A percentile compares a stretch with the other conserved stretches of the same genome.
Conservation (phyloP, 2,888 invertebrate species). For the Eupithecia subfuscata region DNA sequence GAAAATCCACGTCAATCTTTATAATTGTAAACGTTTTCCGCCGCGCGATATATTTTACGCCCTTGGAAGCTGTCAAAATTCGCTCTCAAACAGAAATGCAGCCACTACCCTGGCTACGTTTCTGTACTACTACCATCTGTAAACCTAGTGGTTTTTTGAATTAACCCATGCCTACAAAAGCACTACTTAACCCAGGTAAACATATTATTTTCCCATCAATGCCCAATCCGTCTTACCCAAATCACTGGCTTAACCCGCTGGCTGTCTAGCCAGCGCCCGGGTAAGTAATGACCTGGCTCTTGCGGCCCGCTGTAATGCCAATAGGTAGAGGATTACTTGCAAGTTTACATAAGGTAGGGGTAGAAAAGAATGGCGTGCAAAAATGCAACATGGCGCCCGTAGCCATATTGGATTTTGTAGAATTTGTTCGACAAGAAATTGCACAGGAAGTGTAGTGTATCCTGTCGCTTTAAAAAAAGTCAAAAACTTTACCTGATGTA, state of each 20-base stretch:
- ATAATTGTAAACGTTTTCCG: background rate
- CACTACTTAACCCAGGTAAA: conserved; percentile 28
- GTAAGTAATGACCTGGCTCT: conserved; percentile 26
- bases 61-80: background rate
- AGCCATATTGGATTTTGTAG: background rate
- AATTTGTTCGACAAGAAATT: background rate
- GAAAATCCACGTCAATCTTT: background rate
- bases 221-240: conserved; percentile 29
- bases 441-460: background rate
- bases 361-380: conserved; percentile 6
- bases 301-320: conserved; percentile 14
- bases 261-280: conserved; percentile 18
- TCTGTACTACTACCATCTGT: no score
- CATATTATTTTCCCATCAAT: conserved; percentile 31
- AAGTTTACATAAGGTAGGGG: background rate
- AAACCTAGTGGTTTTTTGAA: background rate
- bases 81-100: background rate
- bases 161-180: conserved; percentile 5
- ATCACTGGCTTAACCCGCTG: conserved; percentile 22
- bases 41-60: background rate
- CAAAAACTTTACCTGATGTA: background rate
- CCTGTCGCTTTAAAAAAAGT: background rate
- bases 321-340: conserved; percentile 7
- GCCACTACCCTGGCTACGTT: no score
- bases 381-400: conserved; percentile 11